phyloP scores from a whole-genome alignment of 2,113 vertebrate genomes.

The Hippoglossus stenolepis region DNA sequence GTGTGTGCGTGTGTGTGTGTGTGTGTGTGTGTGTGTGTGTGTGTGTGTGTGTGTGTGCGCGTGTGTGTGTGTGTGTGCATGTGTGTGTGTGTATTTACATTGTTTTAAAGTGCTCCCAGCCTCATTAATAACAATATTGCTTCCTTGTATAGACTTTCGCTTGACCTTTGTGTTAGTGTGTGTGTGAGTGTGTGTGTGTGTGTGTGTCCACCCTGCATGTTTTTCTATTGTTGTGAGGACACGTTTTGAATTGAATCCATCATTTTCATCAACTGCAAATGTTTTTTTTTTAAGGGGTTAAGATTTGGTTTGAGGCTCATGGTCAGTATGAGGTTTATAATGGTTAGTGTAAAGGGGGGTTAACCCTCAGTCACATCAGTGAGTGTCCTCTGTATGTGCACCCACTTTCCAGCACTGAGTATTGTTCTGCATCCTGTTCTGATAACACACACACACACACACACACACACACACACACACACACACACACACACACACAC shows the following conservation, averaged over 20 bases:
- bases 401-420: constrained; percentile 14
- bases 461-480: constrained; percentile 11
- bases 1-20: constrained; percentile 18
- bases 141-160: constrained; percentile 73
- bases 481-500: constrained; percentile 13
- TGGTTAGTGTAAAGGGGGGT: no score
- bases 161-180: constrained; percentile 52
- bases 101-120: constrained; percentile 57
- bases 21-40: constrained; percentile 20
- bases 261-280: no score
- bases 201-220: neutral
- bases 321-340: no score
- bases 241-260: no score
- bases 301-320: no score
- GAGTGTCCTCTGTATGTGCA: constrained; percentile 27
- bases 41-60: constrained; percentile 5
- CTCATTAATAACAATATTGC: constrained; percentile 79
- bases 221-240: no score
- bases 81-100: constrained; percentile 28
- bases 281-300: no score
- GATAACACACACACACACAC: constrained; percentile 30
- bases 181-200: constrained; percentile 36
- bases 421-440: constrained; percentile 69
- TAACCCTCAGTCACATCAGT: no score
- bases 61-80: constrained; percentile 27